Evolutionary conservation across 2,888 invertebrate genomes (phyloP), one percentile per base, ranked within the genome.

Genomic region (Zaprionus lineosus): DNA sequence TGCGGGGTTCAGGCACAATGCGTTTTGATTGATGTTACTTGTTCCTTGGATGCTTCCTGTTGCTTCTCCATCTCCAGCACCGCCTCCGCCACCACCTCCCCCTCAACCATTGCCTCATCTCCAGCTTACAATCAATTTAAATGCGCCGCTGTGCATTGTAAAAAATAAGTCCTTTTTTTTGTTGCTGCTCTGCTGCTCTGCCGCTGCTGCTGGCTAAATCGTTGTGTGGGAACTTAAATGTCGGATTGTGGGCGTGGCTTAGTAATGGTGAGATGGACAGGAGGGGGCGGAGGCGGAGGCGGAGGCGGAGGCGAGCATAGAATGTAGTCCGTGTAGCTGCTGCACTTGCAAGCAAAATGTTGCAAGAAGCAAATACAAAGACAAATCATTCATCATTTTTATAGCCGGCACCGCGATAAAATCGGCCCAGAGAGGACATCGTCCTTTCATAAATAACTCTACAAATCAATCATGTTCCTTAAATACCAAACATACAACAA

Each of bases 71-170:
- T 21, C 5, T 7, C 12, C 15, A 34, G 26, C 46, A 14, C n/a
- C n/a, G 18, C 48, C 39, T 40, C 33, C 47, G 36, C 18, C 31
- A 26, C 37, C 33, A 18, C 47, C 15, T 34, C 29, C 15, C 26
- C 15, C 28, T 7, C n/a, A 18, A 16, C 16, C 28, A 18, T 39
- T 28, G 39, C 33, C 12, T 43, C 15, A 57, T 50, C 37, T 58
- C 63, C 59, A 69, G 83, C 76, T 78, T 68, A 82, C 84, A 78
- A 78, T 78, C 78, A 78, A 78, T 78, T 78, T 78, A 78, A 78
- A 78, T 84, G 78, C 65, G 78, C 78, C 84, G 82, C 57, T 65
- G 78, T 78, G 78, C 78, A 84, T 84, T 84, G 84, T 76, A 68
- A 62, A 84, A 68, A n/a, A n/a, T n/a, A n/a, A 73, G 63, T 68